Base-by-base conservation (phyloP, 2,113 vertebrate genomes). In the Anolis carolinensis region DNA sequence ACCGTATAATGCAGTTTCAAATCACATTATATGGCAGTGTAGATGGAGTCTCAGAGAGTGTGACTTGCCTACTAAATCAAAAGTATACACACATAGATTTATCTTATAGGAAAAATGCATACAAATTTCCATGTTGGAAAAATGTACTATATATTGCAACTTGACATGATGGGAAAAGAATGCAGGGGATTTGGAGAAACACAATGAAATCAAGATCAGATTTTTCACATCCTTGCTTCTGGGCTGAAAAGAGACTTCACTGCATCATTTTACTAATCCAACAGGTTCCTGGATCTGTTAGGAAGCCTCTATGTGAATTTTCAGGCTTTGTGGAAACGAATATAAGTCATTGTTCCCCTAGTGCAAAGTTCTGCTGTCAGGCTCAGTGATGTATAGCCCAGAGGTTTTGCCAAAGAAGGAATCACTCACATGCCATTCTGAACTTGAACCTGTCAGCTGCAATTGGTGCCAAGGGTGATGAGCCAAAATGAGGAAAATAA, bases 321-420 rank as follows among this genome's bases (percentile, higher is more conserved):
- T 36, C 48, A 70, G 83, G 48, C 23, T 85, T 89, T 91, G 85
- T 85, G 39, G 86, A 89, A 89, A 0, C 68, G 65, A 82, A 76
- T 87, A 82, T 87, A 88, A 87, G 86, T 86, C 32, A 55, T 21
- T 65, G 23, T 91, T 90, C 90, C 78, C 86, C 76, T 83, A 88
- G 65, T 75, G 16, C n/a, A 68, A 82, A 86, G 68, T 82, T 92
- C 81, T 79, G 63, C 85, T 90, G 81, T 89, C 86, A 83, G 82
- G 36, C 70, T 82, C 84, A 44, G 82, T 34, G 11, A 63, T 62
- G 72, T 83, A 32, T 76, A 83, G 86, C 63, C 63, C 74, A 86
- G 71, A 89, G 92, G 87, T 86, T 85, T 71, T 72, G 89, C 77
- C 83, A 86, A 87, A 91, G 63, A 9, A 70, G 39, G 20, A 88